Conservation (phyloP, 2,797 vertebrate species). For the Thalassophryne amazonica region DNA sequence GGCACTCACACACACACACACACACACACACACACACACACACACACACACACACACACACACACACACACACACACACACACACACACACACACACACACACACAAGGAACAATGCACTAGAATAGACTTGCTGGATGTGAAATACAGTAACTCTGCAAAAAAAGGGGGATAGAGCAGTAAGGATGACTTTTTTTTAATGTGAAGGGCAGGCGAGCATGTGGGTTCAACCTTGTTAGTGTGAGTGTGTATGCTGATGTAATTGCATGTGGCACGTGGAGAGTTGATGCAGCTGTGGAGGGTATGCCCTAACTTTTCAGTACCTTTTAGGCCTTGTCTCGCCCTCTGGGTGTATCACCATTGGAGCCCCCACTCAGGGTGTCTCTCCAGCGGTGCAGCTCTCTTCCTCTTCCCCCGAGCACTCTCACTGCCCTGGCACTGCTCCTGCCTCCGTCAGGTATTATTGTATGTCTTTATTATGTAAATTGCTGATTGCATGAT, state of each 20-base stretch:
- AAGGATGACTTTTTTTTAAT: conserved; percentile 13
- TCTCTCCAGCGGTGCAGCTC: conserved; percentile 86
- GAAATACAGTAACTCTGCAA: conserved; percentile 48
- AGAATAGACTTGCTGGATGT: conserved; percentile 61
- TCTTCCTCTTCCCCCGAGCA: conserved; percentile 82
- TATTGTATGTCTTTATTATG: not conserved
- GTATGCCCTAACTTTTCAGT: conserved; percentile 66
- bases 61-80: conserved; percentile 43
- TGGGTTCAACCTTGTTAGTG: conserved; percentile 28
- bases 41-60: conserved; percentile 43
- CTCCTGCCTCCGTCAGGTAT: conserved; percentile 74
- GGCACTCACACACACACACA: conserved; percentile 45
- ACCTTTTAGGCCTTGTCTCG: conserved; percentile 79
- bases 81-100: conserved; percentile 43
- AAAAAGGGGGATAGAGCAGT: conserved; percentile 32
- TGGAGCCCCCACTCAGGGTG: conserved; percentile 79
- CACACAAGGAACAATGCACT: conserved; percentile 51
- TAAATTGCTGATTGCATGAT: not conserved
- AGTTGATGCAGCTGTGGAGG: not conserved
- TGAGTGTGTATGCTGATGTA: conserved; percentile 10
- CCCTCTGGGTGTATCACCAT: conserved; percentile 78
- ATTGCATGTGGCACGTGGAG: conserved; percentile 15
- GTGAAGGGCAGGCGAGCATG: conserved; percentile 35
- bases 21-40: conserved; percentile 43
- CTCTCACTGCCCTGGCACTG: conserved; percentile 75